Percentiles rank a stretch among this genome's conserved stretches.
Conservation (phyloP, 2,888 invertebrate genomes). For the Helicoverpa assulta region DNA sequence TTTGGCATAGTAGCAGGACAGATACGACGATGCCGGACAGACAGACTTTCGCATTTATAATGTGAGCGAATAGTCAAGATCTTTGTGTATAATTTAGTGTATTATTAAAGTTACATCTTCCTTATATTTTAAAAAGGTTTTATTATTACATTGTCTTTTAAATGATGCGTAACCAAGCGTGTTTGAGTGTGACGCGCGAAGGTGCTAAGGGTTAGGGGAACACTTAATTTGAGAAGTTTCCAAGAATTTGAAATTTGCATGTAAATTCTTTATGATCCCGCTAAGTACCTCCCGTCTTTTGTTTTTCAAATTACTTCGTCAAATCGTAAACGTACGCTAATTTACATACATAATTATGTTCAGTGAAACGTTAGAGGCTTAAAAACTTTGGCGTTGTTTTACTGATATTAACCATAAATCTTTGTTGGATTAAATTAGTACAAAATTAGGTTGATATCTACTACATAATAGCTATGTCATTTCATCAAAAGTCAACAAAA, state of each 20-base stretch:
- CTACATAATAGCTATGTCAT: conserved; percentile 31
- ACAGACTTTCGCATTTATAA: too few relatives aligned
- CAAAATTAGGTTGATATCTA: conserved; percentile 14
- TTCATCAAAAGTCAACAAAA: conserved; percentile 60
- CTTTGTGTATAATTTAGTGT: too few relatives aligned
- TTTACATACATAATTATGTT: conserved; percentile 33
- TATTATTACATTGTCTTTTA: conserved; percentile 41
- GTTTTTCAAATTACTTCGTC: conserved; percentile 43
- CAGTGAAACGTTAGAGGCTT: conserved; percentile 16
- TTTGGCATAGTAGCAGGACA: too few relatives aligned
- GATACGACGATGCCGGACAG: too few relatives aligned
- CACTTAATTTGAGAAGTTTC: conserved; percentile 51
- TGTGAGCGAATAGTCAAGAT: too few relatives aligned
- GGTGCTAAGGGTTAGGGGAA: conserved; percentile 48
- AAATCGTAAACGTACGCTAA: conserved; percentile 36
- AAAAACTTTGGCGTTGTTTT: neutral
- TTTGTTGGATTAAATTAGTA: too few relatives aligned
- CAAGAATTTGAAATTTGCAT: conserved; percentile 59
- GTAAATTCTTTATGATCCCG: conserved; percentile 57
- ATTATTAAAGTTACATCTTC: too few relatives aligned
- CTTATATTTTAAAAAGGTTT: neutral
- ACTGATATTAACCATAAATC: too few relatives aligned
- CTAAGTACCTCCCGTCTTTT: conserved; percentile 46
- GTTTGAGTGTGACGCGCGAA: conserved; percentile 33
- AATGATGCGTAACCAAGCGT: conserved; percentile 44